phyloP scores from a whole-genome alignment of 2,113 vertebrate genomes.

The Dicerorhinus sumatrensis region DNA sequence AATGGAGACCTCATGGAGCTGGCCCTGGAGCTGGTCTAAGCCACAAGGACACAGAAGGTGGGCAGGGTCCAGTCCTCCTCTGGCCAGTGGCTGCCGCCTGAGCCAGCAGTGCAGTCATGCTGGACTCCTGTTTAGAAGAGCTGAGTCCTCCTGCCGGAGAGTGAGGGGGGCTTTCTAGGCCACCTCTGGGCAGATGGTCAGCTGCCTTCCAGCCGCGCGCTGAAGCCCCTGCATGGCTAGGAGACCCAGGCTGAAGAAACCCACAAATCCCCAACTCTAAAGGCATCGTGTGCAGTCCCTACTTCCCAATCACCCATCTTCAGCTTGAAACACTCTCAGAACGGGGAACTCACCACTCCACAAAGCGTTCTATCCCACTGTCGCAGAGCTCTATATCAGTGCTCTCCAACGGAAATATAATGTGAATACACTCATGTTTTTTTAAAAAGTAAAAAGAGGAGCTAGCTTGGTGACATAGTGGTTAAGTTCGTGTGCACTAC shows the following conservation, averaged over 20 bases:
- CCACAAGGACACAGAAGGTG: background rate
- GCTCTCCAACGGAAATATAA: background rate
- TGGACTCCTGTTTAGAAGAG: background rate
- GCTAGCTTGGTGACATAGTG: no score
- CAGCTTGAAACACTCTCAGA: background rate
- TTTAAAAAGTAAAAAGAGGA: background rate
- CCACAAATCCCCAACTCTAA: background rate
- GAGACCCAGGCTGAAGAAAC: background rate
- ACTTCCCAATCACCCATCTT: background rate
- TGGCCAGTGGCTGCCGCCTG: accelerated
- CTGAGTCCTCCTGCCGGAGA: background rate
- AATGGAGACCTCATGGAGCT: background rate
- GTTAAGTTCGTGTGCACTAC: no score
- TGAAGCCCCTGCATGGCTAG: background rate
- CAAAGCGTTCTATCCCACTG: background rate
- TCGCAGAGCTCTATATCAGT: background rate
- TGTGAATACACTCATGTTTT: accelerated
- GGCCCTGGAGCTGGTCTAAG: background rate
- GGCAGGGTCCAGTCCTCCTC: background rate
- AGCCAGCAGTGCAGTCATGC: background rate
- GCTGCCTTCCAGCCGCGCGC: background rate
- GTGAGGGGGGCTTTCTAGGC: background rate
- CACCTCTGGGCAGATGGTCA: background rate
- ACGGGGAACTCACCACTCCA: background rate
- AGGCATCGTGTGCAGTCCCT: accelerated